A percentile compares a stretch with the other conserved stretches of the same genome.
These are phyloP conservation scores for Protobothrops flavoviridis DNA, from an alignment of 2,113 vertebrate species.

Conservation along the genomic window DNA sequence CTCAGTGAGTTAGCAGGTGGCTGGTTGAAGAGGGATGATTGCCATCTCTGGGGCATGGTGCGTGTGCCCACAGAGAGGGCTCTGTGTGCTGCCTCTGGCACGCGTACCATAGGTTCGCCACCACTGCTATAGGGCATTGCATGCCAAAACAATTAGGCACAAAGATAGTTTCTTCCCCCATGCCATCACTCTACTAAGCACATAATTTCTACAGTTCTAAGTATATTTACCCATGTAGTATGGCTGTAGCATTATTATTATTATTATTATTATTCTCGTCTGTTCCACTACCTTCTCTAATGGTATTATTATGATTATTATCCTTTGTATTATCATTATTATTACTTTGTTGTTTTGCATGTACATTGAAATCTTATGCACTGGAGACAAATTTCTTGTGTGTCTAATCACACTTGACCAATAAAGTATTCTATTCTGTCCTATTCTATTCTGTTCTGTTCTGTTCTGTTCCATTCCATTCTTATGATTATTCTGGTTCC, in stretches of 20 bases:
- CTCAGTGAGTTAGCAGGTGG: no score
- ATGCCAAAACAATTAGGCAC: not conserved
- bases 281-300: not conserved
- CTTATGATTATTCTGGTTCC: not conserved
- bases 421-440: not conserved
- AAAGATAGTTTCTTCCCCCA: not conserved
- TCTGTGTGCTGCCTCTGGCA: no score
- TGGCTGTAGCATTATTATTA: not conserved
- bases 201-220: not conserved
- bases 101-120: no score
- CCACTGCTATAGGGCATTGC: not conserved
- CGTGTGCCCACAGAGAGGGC: no score
- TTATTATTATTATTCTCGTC: not conserved
- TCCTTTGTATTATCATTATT: not conserved
- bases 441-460: no score
- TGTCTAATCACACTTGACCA: not conserved
- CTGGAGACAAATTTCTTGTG: not conserved
- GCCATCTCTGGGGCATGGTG: no score
- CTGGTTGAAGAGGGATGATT: no score
- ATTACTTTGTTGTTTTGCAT: not conserved
- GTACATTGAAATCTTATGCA: not conserved
- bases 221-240: not conserved
- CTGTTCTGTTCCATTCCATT: not conserved
- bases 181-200: not conserved
- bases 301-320: not conserved